Base-by-base conservation (phyloP, 2,888 invertebrate genomes). In the Dysmachus trigonus region DNA sequence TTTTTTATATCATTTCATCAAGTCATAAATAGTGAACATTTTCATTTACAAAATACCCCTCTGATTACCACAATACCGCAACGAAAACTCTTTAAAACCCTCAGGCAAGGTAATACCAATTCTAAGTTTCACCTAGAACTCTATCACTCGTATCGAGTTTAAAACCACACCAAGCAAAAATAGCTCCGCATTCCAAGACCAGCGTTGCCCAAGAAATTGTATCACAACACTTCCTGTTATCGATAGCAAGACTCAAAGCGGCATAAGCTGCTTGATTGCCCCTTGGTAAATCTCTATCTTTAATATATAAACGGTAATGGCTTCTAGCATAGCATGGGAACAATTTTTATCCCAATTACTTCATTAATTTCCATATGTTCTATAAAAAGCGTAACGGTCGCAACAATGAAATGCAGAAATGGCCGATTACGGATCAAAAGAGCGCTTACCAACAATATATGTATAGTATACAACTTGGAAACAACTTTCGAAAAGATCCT, bases 401-500 rank as follows among this genome's bases (percentile, higher is more conserved):
- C 62, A 10, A 27, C 62, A 27, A 27, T 62, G 22, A 27, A 22
- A 62, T 62, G 10, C 62, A 62, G 7, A 62, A 62, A 62, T 22
- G 27, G 10, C 22, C 27, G 62, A 62, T 62, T 62, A 62, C 62
- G 53, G 51, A 53, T 86, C 81, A 71, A 79, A 51, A 85, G 87
- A 87, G 87, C 87, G 22, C 10, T 53, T 18, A 8, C 22, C 27
- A 47, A n/a, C 22, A 18, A 62, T 62, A 27, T n/a, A n/a, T n/a
- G n/a, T n/a, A n/a, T 15, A 41, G 3, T 10, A 41, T 27, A 27
- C 22, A 47, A n/a, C 0, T n/a, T 47, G 62, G 88, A 88, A 88
- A 88, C 88, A 88, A 88, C 88, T 88, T 88, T 88, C 88, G 84
- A 88, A 88, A 88, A 87, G 53, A 87, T 88, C 88, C 88, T 88